Evolutionary conservation across 2,113 vertebrate genomes (phyloP).

Genomic region (Chunga burmeisteri): DNA sequence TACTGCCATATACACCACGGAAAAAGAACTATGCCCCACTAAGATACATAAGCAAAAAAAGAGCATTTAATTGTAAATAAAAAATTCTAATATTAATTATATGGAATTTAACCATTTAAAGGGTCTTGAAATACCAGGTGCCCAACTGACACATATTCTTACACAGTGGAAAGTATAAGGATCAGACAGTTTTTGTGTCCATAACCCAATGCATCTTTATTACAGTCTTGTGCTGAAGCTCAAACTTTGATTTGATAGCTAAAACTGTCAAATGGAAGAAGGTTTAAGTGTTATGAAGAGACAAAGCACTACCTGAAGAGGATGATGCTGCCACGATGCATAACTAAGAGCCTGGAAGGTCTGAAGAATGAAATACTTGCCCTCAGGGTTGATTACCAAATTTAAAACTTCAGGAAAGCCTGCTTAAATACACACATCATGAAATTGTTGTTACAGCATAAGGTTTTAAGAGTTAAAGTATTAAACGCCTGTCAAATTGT

Average conservation of each 20-base stretch:
- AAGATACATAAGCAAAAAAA: not conserved
- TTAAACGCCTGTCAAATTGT: not conserved
- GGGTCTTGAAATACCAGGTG: not conserved
- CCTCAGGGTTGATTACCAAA: not conserved
- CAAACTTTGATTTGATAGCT: not conserved
- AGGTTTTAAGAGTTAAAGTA: not conserved
- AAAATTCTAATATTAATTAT: not conserved
- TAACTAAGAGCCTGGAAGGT: not conserved
- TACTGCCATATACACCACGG: not conserved
- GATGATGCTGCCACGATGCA: fast-evolving
- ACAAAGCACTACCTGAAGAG: not conserved
- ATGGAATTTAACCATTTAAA: not conserved
- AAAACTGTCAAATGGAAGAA: not conserved
- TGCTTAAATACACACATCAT: not conserved
- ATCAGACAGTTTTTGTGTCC: not conserved
- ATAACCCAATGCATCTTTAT: not conserved
- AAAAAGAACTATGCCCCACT: not conserved
- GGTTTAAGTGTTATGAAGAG: not conserved
- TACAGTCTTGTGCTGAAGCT: not conserved
- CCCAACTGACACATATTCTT: not conserved
- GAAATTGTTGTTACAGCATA: not conserved
- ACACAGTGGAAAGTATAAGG: not conserved
- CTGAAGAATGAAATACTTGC: not conserved
- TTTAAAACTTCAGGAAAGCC: not conserved
- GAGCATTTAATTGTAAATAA: not conserved